Evolutionary conservation across 2,113 vertebrate species (phyloP).

Genomic region (Neodon shergylaensis): DNA sequence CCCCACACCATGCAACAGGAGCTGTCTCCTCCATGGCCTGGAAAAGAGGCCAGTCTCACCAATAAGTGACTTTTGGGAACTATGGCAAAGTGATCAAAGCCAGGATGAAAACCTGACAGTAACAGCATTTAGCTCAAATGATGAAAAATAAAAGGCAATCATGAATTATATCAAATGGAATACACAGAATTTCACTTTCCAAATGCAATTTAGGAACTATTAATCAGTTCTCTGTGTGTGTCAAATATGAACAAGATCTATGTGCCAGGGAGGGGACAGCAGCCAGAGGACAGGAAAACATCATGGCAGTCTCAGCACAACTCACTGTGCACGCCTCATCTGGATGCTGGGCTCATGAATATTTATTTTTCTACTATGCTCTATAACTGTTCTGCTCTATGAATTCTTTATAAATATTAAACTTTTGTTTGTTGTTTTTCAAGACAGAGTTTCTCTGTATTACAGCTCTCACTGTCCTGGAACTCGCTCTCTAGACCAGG

Average conservation of each 20-base stretch:
- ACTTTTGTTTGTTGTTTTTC: too few species aligned
- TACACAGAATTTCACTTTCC: slow-evolving; percentile 9
- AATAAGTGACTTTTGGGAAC: slow-evolving; percentile 58
- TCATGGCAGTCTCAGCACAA: neutral
- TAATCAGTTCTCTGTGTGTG: neutral
- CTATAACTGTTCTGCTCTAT: neutral
- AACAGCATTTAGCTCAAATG: slow-evolving; percentile 61
- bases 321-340: neutral
- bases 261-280: neutral
- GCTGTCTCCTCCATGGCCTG: slow-evolving; percentile 55
- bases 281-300: neutral
- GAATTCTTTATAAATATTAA: neutral
- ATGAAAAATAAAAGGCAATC: slow-evolving; percentile 63
- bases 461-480: too few species aligned
- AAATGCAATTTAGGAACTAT: slow-evolving; percentile 58
- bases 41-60: slow-evolving; percentile 52
- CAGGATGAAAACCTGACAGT: slow-evolving; percentile 66
- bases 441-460: too few species aligned
- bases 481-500: too few species aligned
- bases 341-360: neutral
- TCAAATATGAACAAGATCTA: slow-evolving; percentile 23
- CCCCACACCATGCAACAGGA: slow-evolving; percentile 15
- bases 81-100: slow-evolving; percentile 58
- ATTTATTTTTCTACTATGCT: neutral
- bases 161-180: slow-evolving; percentile 46